Evolutionary conservation across 2,888 invertebrate species (phyloP), one percentile per base, ranked within the genome.

Genomic region (Oxystoma pomonae): DNA sequence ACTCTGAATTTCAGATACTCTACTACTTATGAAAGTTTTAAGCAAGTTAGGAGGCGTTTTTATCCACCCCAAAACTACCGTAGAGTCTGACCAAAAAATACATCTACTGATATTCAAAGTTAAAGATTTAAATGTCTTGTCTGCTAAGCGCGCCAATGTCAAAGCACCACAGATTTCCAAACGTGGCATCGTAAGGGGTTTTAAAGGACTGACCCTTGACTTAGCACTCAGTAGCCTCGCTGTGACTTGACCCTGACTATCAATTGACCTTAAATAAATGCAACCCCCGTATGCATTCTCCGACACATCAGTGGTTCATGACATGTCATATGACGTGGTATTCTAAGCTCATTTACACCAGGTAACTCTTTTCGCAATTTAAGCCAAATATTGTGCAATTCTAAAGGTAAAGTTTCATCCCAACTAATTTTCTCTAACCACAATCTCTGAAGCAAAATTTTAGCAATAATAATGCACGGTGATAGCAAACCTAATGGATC

Each of bases 401-500:
- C 57, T 57, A 19, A 9, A 16, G 65, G 63, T 2, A 67, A 2
- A 16, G 55, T 35, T 18, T 71, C 69, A 61, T 74, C 70, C 72
- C 71, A 73, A 21, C 61, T 58, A 19, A 69, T n/a, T 7, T 59
- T 57, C 18, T 55, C 16, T 50, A 56, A 50, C 72, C 71, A 72
- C 16, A 71, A 51, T 17, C n/a, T 1, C 21, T 61, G 61, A 9
- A 69, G 57, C 17, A 70, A 58, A 55, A 68, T 59, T 65, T 74
- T 73, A 7, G 67, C 70, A 5, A 20, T 21, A 22, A 72, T 63
- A 53, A 70, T 65, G n/a, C 68, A 62, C 9, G 73, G 72, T 12
- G 64, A 64, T 16, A 73, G 7, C 1, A 72, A 51, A 22, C 72
- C 71, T 35, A 72, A 22, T 1, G 70, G 69, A 58, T 74, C 73